A percentile compares a stretch with the other conserved stretches of the same genome.
Evolutionary conservation across 2,797 vertebrate genomes (phyloP).

Genomic region (Furcifer pardalis): DNA sequence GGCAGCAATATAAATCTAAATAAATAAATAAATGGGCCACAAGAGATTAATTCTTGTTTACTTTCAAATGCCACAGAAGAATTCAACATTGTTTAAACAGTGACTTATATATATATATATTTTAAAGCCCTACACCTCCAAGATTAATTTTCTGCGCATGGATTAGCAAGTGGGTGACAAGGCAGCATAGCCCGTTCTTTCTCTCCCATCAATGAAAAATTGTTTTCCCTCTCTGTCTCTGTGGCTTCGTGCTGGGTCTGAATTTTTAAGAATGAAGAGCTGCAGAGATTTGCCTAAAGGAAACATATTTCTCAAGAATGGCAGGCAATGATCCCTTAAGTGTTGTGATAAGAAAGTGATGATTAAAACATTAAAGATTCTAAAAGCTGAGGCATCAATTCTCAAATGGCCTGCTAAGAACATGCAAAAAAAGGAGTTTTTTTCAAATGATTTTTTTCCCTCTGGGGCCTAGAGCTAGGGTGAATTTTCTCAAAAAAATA

Average conservation of each 20-base stretch:
- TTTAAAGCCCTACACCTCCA: conserved; percentile 27
- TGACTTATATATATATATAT: not conserved
- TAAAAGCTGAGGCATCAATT: conserved; percentile 20
- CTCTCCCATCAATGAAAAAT: conserved; percentile 38
- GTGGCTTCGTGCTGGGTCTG: conserved; percentile 35
- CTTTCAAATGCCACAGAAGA: not conserved
- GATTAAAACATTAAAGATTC: conserved; percentile 24
- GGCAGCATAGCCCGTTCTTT: conserved; percentile 18
- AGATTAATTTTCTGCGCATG: conserved; percentile 47
- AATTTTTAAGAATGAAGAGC: conserved; percentile 45
- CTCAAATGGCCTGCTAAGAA: not conserved
- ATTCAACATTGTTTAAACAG: not conserved
- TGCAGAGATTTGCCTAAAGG: conserved; percentile 31
- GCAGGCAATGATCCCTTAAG: conserved; percentile 32
- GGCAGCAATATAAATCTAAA: too few species aligned
- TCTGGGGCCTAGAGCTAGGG: not conserved
- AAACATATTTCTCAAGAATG: conserved; percentile 20
- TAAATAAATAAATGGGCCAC: too few species aligned
- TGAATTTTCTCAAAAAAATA: not conserved
- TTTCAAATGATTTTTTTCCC: too few species aligned
- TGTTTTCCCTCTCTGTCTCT: conserved; percentile 31
- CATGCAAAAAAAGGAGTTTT: not conserved
- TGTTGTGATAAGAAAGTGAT: conserved; percentile 31
- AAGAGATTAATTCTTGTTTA: not conserved
- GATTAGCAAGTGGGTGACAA: conserved; percentile 33